Evolutionary conservation across 2,888 invertebrate species (phyloP), one percentile per base, ranked within the genome.

Genomic region (Xylota sylvarum): DNA sequence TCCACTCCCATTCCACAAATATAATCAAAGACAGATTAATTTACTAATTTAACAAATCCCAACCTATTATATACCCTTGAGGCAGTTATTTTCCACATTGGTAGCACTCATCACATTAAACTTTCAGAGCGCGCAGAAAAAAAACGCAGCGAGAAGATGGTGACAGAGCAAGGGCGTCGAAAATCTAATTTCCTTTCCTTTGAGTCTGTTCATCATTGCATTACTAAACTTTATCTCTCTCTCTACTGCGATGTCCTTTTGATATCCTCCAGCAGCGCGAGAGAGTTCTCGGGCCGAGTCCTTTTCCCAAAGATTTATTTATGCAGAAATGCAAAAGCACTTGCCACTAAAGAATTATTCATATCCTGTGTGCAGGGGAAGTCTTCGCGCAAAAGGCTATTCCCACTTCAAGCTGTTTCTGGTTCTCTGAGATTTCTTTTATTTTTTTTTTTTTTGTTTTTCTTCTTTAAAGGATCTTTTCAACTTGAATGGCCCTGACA

Each of bases 181-280:
- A 79, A 79, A 79, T 84, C 69, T 74, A 84, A 84, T 84, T 79
- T 84, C 64, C 67, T 69, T 56, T 60, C 37, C 79, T 79, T 79
- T 84, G 79, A 84, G 74, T 73, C 67, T 58, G 83, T 58, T 69
- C 55, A 72, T 83, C 83, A 83, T 78, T 78, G 72, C 78, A 73
- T 83, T 83, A 67, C 67, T 55, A 48, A 83, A 76, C 62, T 82
- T 69, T 76, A 82, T 67, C 64, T 40, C 52, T 23, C n/a, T 5
- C 64, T 23, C 32, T 58, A 12, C 55, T 55, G 62, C 43, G n/a
- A 14, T 48, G 69, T 64, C 64, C 67, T 60, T 74, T 74, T 74
- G 48, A 69, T n/a, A 17, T 58, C 14, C 35, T 52, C 37, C 17
- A 19, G 6, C 10, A 14, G 30, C 37, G 14, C 23, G n/a, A n/a